phyloP scores from a whole-genome alignment of 2,113 vertebrate genomes.

The Pterocles orientalis region DNA sequence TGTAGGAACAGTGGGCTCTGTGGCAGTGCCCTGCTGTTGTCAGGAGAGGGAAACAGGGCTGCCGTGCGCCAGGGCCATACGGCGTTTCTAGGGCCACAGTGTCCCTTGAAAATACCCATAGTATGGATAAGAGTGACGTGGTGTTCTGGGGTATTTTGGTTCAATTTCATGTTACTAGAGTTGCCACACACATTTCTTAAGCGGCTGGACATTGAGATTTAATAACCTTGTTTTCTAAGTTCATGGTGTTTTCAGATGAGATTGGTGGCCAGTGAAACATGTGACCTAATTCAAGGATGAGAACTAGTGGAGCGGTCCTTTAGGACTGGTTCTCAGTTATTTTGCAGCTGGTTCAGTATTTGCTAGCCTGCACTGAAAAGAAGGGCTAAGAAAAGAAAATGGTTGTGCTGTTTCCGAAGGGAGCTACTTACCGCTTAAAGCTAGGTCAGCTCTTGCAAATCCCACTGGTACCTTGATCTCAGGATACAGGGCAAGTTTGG shows the following conservation, averaged over 20 bases:
- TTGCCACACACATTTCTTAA: background rate
- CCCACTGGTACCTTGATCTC: background rate
- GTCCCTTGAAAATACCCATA: background rate
- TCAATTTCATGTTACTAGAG: background rate
- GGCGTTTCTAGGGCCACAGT: background rate
- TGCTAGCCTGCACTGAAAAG: background rate
- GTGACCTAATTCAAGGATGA: background rate
- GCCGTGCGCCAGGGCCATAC: rapidly evolving
- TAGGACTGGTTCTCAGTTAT: background rate
- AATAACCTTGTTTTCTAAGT: background rate
- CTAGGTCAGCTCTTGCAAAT: background rate
- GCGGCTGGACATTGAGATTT: background rate
- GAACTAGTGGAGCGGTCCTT: background rate
- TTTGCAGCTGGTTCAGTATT: background rate
- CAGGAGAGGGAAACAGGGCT: background rate
- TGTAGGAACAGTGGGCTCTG: background rate
- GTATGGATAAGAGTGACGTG: background rate
- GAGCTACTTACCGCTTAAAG: background rate
- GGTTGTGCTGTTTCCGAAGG: background rate
- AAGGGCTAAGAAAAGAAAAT: background rate
- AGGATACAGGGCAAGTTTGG: background rate
- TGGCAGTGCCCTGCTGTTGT: background rate
- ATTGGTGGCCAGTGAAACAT: background rate
- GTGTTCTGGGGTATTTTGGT: background rate
- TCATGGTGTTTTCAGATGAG: background rate